Evolutionary conservation across 2,888 invertebrate genomes (phyloP).

Genomic region (Pseudococcus jackbeardsleyi): DNA sequence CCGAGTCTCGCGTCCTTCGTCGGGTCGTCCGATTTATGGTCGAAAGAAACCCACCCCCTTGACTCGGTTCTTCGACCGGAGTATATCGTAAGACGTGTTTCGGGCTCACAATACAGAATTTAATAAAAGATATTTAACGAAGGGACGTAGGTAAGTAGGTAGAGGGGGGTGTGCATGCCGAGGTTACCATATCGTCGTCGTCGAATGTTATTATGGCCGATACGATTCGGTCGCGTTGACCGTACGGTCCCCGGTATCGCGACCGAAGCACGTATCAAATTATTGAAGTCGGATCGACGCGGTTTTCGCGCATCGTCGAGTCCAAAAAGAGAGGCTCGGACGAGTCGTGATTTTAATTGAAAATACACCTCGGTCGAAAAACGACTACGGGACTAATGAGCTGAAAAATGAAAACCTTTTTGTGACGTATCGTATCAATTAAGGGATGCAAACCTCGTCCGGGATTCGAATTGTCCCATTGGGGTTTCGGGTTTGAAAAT

Average conservation of each 20-base stretch:
- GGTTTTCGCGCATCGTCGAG: not conserved
- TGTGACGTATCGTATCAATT: not conserved
- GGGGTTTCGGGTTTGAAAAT: too few relatives aligned
- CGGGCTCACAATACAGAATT: conserved; percentile 30
- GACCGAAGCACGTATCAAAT: conserved; percentile 37
- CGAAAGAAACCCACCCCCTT: not conserved
- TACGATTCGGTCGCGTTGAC: not conserved
- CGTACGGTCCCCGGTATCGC: not conserved
- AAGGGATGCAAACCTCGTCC: not conserved
- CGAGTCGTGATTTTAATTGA: conserved; percentile 11
- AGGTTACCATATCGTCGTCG: not conserved
- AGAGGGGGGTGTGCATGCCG: not conserved
- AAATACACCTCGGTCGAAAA: conserved; percentile 20
- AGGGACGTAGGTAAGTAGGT: not conserved
- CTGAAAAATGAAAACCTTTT: conserved; percentile 25
- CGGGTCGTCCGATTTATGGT: not conserved
- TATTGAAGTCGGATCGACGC: not conserved
- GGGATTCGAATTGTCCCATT: not conserved
- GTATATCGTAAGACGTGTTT: conserved; percentile 30
- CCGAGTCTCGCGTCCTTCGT: not conserved
- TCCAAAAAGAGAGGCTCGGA: not conserved
- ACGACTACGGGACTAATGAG: not conserved
- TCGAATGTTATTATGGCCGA: not conserved
- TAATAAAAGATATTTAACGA: conserved; percentile 44
- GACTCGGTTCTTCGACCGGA: not conserved